These are phyloP conservation scores for Hymenochirus boettgeri DNA, from an alignment of 2,113 vertebrate genomes.

Conservation along the genomic window DNA sequence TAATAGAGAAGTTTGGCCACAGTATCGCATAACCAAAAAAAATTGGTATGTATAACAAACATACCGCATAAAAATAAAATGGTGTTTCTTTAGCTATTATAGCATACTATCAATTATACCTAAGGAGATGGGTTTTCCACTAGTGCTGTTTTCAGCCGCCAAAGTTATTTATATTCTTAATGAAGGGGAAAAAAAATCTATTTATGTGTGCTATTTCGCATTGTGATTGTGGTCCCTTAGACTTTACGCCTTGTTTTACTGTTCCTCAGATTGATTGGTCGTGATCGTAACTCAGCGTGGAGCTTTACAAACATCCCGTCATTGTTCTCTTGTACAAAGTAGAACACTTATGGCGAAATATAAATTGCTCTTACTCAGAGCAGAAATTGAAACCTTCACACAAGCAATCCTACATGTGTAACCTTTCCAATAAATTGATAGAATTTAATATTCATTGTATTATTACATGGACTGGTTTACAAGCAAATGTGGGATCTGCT, in stretches of 20 bases:
- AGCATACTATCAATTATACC: not conserved
- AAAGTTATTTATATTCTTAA: not conserved
- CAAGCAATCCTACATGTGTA: too few relatives aligned
- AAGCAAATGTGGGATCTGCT: too few relatives aligned
- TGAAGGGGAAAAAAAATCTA: not conserved
- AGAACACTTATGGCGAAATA: not conserved
- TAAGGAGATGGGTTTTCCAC: not conserved
- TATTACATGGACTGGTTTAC: too few relatives aligned
- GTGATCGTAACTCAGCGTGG: constrained; percentile 1
- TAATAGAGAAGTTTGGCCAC: too few relatives aligned
- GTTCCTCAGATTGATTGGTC: not conserved
- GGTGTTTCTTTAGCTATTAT: not conserved
- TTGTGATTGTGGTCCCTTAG: not conserved
- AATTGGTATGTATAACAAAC: too few relatives aligned
- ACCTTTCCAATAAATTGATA: too few relatives aligned
- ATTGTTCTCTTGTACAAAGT: not conserved
- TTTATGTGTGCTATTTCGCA: not conserved
- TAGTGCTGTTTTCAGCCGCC: not conserved
- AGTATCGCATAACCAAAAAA: too few relatives aligned
- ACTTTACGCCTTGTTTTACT: not conserved
- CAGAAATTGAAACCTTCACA: not conserved
- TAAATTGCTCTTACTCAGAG: not conserved
- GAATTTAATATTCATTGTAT: too few relatives aligned
- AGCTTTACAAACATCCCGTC: not conserved
- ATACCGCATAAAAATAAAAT: too few relatives aligned